phyloP scores from a whole-genome alignment of 2,888 invertebrate genomes.

The Gnatocerus cornutus region DNA sequence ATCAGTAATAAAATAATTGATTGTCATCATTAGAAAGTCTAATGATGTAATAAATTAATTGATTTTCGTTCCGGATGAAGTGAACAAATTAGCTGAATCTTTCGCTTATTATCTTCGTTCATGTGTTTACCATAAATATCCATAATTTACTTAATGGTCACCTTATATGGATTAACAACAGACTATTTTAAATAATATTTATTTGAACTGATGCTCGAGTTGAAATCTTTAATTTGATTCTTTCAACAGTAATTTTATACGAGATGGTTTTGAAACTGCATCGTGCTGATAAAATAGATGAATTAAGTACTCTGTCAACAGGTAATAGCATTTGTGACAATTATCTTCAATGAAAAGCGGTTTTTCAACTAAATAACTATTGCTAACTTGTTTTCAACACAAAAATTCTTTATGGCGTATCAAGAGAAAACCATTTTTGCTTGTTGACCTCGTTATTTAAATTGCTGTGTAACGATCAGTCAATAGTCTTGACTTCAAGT shows the following conservation, averaged over 20 bases:
- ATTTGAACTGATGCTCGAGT: conserved; percentile 33
- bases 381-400: conserved; percentile 10
- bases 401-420: background rate
- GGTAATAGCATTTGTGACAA: conserved; percentile 13
- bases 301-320: conserved; percentile 42
- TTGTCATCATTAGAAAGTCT: conserved; percentile 50
- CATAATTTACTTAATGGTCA: conserved; percentile 49
- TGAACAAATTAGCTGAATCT: conserved; percentile 52
- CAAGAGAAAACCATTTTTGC: conserved; percentile 3
- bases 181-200: conserved; percentile 47
- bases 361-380: conserved; percentile 22
- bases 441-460: conserved; percentile 2
- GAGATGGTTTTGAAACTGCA: conserved; percentile 39
- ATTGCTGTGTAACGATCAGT: too few species aligned
- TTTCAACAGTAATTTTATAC: conserved; percentile 48
- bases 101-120: conserved; percentile 46
- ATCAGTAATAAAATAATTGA: conserved; percentile 48
- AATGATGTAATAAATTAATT: conserved; percentile 53
- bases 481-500: too few species aligned
- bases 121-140: conserved; percentile 53
- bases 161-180: conserved; percentile 46
- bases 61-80: conserved; percentile 48
- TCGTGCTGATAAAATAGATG: conserved; percentile 39
- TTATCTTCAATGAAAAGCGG: conserved; percentile 30
- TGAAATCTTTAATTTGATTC: conserved; percentile 44